Percentiles rank a stretch among this genome's conserved stretches.
Evolutionary conservation across 1,140 invertebrate species (phyloP).

Genomic region (Caenorhabditis elegans): DNA sequence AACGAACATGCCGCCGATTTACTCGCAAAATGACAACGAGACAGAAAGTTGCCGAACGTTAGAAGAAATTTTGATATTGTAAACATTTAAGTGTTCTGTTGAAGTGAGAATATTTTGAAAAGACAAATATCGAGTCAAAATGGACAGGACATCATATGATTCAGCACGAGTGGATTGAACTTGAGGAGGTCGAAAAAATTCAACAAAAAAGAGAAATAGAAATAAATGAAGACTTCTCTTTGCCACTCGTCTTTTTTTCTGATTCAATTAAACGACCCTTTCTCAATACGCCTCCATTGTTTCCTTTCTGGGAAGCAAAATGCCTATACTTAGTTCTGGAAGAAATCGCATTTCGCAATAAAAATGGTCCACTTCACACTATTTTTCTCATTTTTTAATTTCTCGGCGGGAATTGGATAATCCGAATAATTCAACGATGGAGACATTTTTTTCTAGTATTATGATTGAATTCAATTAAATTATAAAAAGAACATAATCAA

Average conservation of each 20-base stretch:
- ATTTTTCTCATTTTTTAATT: too few species aligned
- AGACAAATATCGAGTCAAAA: not conserved
- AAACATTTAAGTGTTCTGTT: too few species aligned
- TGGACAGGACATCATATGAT: not conserved
- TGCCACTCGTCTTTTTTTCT: not conserved
- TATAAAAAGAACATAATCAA: too few species aligned
- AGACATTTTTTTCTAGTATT: too few species aligned
- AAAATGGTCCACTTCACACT: too few species aligned
- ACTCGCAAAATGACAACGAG: not conserved
- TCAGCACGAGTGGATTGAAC: not conserved
- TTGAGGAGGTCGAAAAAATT: not conserved
- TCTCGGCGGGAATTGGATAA: too few species aligned
- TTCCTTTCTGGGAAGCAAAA: not conserved
- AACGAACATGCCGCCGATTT: not conserved
- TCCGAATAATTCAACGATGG: too few species aligned
- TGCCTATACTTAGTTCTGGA: not conserved
- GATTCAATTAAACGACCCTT: constrained; percentile 13
- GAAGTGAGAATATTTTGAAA: too few species aligned
- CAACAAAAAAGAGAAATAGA: not conserved
- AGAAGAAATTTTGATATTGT: not conserved
- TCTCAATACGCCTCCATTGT: not conserved
- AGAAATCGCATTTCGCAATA: not conserved
- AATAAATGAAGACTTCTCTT: not conserved
- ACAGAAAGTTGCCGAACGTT: not conserved
- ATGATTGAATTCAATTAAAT: too few species aligned